Percentiles rank a stretch among this genome's conserved stretches.
phyloP scores from a whole-genome alignment of 2,888 invertebrate species.

The Pomacea canaliculata region DNA sequence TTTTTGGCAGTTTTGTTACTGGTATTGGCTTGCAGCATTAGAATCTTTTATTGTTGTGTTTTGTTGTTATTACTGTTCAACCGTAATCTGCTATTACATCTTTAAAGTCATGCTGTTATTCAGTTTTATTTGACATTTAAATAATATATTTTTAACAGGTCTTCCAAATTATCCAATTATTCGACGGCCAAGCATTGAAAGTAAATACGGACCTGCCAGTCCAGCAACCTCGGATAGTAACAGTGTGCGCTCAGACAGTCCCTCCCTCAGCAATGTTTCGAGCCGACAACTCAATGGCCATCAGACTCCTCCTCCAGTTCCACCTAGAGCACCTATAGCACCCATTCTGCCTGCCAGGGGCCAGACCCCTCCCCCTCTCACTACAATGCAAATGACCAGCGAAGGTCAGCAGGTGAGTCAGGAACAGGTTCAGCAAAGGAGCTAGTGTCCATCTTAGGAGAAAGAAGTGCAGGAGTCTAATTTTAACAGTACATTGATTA shows the following conservation, averaged over 20 bases:
- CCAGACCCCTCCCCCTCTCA: slow-evolving; percentile 45
- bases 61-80: no score
- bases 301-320: slow-evolving; percentile 74
- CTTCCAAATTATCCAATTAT: slow-evolving; percentile 73
- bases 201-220: slow-evolving; percentile 84
- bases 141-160: slow-evolving; percentile 3
- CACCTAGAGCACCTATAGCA: slow-evolving; percentile 51
- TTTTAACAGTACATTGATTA: no score
- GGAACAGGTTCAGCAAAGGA: no score
- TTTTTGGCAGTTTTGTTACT: no score
- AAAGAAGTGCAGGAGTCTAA: no score
- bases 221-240: slow-evolving; percentile 90
- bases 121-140: no score
- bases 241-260: slow-evolving; percentile 73
- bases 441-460: no score
- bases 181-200: slow-evolving; percentile 89
- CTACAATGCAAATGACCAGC: no score
- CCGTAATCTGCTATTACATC: no score
- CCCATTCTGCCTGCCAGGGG: slow-evolving; percentile 33
- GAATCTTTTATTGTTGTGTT: slow-evolving; percentile 1
- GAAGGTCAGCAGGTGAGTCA: slow-evolving; percentile 26
- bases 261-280: slow-evolving; percentile 37
- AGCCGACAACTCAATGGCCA: slow-evolving; percentile 48
- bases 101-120: no score
- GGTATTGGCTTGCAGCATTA: neutral